Evolutionary conservation across 2,113 vertebrate species (phyloP).

Genomic region (Grantiella picta): DNA sequence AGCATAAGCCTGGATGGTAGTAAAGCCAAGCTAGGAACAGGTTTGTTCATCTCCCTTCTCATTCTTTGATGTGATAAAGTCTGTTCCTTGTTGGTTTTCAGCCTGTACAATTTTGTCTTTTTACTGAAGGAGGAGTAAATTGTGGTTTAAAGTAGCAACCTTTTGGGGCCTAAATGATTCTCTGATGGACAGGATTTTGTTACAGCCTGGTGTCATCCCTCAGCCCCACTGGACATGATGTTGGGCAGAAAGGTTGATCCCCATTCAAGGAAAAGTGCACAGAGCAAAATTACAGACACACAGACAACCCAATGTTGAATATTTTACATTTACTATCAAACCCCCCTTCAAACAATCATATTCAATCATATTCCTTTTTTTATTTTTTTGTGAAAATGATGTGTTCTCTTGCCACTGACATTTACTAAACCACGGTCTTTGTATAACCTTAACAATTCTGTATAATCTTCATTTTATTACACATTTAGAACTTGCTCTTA

Average conservation of each 20-base stretch:
- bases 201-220: background rate
- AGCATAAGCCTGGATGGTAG: background rate
- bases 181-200: background rate
- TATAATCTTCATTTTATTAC: background rate
- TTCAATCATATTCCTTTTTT: background rate
- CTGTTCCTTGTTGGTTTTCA: background rate
- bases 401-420: background rate
- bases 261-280: background rate
- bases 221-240: background rate
- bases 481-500: background rate
- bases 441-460: background rate
- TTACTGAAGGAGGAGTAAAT: background rate
- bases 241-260: background rate
- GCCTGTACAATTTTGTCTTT: background rate
- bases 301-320: background rate
- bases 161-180: background rate
- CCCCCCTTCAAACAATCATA: background rate
- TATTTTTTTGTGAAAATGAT: background rate
- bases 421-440: background rate
- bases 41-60: background rate
- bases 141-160: background rate
- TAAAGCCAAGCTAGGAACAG: background rate
- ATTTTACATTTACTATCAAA: background rate
- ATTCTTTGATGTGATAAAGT: background rate
- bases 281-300: background rate